Evolutionary conservation across 2,797 vertebrate genomes (phyloP).

Genomic region (Sphenodon punctatus): DNA sequence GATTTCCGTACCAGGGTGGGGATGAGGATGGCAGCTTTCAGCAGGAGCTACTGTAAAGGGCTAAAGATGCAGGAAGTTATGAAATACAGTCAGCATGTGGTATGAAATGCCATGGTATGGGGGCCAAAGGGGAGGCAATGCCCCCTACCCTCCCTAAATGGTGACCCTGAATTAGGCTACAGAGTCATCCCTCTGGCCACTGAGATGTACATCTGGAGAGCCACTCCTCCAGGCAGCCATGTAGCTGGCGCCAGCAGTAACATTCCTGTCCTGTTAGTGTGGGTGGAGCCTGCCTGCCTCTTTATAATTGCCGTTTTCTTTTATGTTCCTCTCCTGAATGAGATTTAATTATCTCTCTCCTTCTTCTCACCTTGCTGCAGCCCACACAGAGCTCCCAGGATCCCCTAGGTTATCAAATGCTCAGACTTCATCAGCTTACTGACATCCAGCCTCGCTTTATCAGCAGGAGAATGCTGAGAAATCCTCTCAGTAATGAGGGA

Average conservation of each 20-base stretch:
- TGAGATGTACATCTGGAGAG: no score
- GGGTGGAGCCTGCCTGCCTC: neutral
- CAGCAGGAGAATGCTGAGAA: neutral
- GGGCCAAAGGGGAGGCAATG: no score
- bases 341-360: neutral
- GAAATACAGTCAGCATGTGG: no score
- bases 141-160: no score
- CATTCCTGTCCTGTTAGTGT: accelerated
- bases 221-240: accelerated
- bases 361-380: neutral
- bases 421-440: neutral
- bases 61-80: no score
- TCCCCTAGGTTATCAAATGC: neutral
- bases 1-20: no score
- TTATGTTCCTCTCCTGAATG: conserved; percentile 8
- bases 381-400: conserved; percentile 38
- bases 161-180: neutral
- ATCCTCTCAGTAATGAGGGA: neutral
- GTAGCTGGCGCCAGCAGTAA: neutral
- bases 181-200: neutral
- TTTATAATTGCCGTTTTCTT: conserved; percentile 18
- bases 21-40: no score
- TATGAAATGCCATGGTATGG: no score
- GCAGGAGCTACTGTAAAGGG: no score
- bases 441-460: neutral